These are phyloP conservation scores for Anser cygnoides DNA, from an alignment of 2,113 vertebrate species.

Conservation along the genomic window DNA sequence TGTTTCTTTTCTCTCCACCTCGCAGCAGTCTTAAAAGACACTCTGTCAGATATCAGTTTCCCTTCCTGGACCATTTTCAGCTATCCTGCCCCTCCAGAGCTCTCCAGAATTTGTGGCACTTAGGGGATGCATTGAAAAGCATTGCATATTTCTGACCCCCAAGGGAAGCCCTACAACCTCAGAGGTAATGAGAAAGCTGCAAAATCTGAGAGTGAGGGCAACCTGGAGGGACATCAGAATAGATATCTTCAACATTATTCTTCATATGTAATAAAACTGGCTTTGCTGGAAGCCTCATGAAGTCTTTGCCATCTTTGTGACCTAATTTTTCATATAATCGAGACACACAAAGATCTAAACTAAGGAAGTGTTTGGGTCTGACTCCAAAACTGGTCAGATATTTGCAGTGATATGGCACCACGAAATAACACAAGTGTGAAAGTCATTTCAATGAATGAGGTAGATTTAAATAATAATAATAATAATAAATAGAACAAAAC, in stretches of 20 bases:
- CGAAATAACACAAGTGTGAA: neutral
- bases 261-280: neutral
- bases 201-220: neutral
- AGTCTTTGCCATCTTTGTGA: neutral
- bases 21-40: neutral
- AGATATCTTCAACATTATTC: neutral
- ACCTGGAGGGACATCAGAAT: neutral
- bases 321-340: neutral
- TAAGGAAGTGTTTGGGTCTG: neutral
- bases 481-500: neutral
- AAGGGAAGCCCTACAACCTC: neutral
- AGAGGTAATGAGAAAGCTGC: neutral
- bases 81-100: neutral
- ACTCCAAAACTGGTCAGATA: neutral
- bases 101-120: neutral
- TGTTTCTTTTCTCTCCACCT: neutral
- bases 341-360: neutral
- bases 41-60: neutral
- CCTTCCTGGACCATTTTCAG: neutral
- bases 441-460: neutral
- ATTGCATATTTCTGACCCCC: neutral
- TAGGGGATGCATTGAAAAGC: neutral
- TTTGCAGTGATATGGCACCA: neutral
- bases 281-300: neutral
- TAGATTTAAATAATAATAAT: neutral